Conservation (phyloP, 2,113 vertebrate species). For the Actinemys pallida region DNA sequence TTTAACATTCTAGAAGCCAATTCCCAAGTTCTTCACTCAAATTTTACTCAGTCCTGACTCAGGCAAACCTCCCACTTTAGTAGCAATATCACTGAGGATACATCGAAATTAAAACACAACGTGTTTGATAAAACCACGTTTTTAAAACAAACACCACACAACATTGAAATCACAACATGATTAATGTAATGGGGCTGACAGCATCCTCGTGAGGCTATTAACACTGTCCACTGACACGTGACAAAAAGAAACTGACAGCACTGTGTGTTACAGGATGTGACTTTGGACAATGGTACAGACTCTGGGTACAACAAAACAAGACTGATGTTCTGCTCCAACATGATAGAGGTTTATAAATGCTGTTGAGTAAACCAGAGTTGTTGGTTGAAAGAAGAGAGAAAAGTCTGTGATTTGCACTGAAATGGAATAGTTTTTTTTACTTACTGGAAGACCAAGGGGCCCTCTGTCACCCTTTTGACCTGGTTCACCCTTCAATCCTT, state of each 20-base stretch:
- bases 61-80: not conserved
- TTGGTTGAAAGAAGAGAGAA: constrained; percentile 72
- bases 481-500: constrained; percentile 94
- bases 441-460: constrained; percentile 98
- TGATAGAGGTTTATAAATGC: not conserved
- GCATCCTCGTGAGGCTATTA: constrained; percentile 23
- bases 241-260: constrained; percentile 38
- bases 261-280: not conserved
- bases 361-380: constrained; percentile 74
- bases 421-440: constrained; percentile 86
- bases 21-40: not conserved
- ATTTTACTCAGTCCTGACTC: not conserved
- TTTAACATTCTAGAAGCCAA: not conserved
- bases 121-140: not conserved
- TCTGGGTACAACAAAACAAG: constrained; percentile 45
- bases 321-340: constrained; percentile 46
- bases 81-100: not conserved
- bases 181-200: constrained; percentile 38
- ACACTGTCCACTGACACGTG: constrained; percentile 47
- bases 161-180: constrained; percentile 58
- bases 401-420: constrained; percentile 75
- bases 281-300: constrained; percentile 35
- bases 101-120: fast-evolving
- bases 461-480: constrained; percentile 99
- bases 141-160: constrained; percentile 49